phyloP scores from a whole-genome alignment of 2,113 vertebrate species.

The Takifugu flavidus region DNA sequence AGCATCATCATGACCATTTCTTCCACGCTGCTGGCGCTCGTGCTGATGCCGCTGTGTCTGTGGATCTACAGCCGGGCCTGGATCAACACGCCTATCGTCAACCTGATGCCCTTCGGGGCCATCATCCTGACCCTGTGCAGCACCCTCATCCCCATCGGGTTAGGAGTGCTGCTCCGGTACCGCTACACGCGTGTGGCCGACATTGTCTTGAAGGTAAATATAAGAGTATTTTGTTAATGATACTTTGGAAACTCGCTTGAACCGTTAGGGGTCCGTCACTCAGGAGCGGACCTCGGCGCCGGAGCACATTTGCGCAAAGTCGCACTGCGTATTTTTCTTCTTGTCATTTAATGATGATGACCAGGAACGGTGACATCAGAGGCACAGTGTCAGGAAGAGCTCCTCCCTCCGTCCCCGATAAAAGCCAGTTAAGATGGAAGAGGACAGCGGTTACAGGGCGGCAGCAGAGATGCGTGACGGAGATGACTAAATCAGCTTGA shows the following conservation, averaged over 20 bases:
- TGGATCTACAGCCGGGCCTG: slow-evolving; percentile 95
- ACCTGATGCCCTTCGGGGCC: slow-evolving; percentile 87
- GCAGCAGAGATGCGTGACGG: slow-evolving; percentile 1
- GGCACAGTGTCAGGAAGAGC: slow-evolving; percentile 35
- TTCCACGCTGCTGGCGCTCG: slow-evolving; percentile 88
- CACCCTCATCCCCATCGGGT: slow-evolving; percentile 90
- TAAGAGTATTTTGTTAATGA: background rate
- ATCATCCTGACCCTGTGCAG: slow-evolving; percentile 92
- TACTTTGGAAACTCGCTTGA: background rate
- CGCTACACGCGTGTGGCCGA: slow-evolving; percentile 82
- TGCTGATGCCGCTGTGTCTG: slow-evolving; percentile 93
- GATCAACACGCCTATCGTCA: slow-evolving; percentile 92
- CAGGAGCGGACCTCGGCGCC: background rate
- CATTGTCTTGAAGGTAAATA: slow-evolving; percentile 86
- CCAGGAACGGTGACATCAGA: slow-evolving; percentile 50
- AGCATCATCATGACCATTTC: slow-evolving; percentile 99
- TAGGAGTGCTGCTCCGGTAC: slow-evolving; percentile 87
- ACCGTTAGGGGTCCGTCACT: background rate
- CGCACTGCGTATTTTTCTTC: slow-evolving; percentile 55
- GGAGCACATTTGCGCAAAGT: slow-evolving; percentile 27
- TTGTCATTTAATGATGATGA: slow-evolving; percentile 2
- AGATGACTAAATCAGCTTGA: background rate
- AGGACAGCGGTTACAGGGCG: background rate
- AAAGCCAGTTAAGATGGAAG: slow-evolving; percentile 29
- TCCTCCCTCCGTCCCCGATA: slow-evolving; percentile 50